These are phyloP conservation scores for Hydractinia symbiolongicarpus DNA, from an alignment of 30 jellyfish, hydroid and myxozoan genomes.

Conservation along the genomic window DNA sequence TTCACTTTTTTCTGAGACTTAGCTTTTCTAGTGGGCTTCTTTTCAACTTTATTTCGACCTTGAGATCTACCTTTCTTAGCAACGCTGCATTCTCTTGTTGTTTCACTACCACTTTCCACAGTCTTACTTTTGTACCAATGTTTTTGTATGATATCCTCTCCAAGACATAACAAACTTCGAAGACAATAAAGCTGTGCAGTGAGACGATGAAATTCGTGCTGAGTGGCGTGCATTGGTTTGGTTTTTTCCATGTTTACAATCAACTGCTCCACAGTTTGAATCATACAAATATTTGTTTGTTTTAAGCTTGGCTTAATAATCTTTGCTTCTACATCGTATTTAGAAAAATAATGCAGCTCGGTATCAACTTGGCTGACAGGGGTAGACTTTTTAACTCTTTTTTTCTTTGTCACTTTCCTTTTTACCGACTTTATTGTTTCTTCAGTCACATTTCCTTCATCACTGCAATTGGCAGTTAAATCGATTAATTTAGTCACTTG, in stretches of 20 bases:
- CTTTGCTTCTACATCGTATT: constrained; percentile 19
- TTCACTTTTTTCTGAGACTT: neutral
- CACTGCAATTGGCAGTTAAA: neutral
- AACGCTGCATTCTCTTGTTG: neutral
- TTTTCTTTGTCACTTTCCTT: neutral
- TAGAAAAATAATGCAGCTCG: neutral
- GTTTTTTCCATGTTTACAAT: constrained; percentile 1
- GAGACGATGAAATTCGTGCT: constrained; percentile 15
- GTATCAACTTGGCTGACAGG: neutral
- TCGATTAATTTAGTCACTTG: no score
- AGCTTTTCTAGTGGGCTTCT: neutral
- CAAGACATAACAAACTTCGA: constrained; percentile 19
- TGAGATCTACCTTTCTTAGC: neutral
- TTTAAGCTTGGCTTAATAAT: neutral
- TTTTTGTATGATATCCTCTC: constrained; percentile 1
- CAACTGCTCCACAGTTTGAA: neutral
- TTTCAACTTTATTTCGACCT: neutral
- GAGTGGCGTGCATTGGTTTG: neutral
- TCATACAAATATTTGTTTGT: neutral
- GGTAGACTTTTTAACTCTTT: neutral
- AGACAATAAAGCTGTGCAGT: constrained; percentile 20
- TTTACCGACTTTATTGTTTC: neutral
- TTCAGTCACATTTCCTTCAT: neutral
- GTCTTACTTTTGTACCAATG: neutral
- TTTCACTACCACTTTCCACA: neutral